Percentiles rank a stretch among this genome's conserved stretches.
phyloP scores from a whole-genome alignment of 2,888 invertebrate genomes.

The Gerris lacustris region DNA sequence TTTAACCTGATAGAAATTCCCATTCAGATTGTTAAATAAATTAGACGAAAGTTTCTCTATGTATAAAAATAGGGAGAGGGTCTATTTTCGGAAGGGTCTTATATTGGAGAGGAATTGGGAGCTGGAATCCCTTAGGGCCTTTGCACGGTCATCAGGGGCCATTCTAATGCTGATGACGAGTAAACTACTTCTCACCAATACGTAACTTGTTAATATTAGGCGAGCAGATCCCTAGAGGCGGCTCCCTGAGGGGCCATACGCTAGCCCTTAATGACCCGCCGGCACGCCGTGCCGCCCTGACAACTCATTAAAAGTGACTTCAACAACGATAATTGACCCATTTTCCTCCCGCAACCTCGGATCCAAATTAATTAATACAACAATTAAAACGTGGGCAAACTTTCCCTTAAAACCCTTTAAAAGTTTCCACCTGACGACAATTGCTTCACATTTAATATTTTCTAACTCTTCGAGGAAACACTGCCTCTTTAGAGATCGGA shows the following conservation, averaged over 20 bases:
- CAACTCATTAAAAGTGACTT: constrained; percentile 3
- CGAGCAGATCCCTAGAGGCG: background rate
- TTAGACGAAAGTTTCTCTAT: background rate
- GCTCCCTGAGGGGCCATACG: background rate
- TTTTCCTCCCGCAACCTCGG: background rate
- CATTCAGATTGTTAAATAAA: background rate
- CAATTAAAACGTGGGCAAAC: too few relatives aligned
- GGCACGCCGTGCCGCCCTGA: background rate
- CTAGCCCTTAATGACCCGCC: background rate
- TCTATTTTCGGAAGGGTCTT: background rate
- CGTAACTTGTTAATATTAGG: background rate
- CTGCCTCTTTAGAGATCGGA: too few relatives aligned
- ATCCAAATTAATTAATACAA: too few relatives aligned
- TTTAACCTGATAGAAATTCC: too few relatives aligned
- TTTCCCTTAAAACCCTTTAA: too few relatives aligned
- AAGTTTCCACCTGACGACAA: too few relatives aligned
- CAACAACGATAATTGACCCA: background rate
- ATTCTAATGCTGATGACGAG: background rate
- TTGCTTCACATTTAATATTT: too few relatives aligned
- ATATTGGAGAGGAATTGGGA: background rate
- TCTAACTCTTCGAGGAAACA: too few relatives aligned
- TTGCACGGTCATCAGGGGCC: background rate
- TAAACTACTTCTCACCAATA: background rate
- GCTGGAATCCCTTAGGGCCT: background rate
- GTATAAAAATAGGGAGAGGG: background rate